Base-by-base conservation (phyloP, 37 sponge, comb jelly and placozoan genomes). In the Halisarca cf. caerulea region DNA sequence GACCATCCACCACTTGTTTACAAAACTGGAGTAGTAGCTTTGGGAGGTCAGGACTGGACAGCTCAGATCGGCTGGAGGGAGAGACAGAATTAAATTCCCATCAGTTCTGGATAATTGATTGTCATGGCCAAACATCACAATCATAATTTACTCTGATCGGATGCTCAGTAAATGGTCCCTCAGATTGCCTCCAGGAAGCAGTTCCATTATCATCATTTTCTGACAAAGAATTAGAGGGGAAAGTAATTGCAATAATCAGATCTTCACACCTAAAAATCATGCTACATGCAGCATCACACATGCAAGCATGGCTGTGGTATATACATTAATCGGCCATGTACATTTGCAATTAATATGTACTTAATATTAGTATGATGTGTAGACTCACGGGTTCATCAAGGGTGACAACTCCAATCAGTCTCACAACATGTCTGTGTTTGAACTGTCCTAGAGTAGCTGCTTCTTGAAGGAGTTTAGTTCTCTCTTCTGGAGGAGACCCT, bases 1-100 rank as follows among this genome's bases (percentile, higher is more conserved):
- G 39, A 5, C 82, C 82, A 36, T 60, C 62, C 42, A 62, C 82
- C 66, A 82, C 66, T 35, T 82, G 82, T 40, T 40, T 39, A 41
- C 77, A 74, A 39, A 74, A 74, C 77, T 74, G 77, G 18, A 74
- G 45, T 37, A 74, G 77, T 4, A 74, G 9, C 36, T 44, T 74
- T 2, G 77, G 77, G 24, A 74, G 77, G 77, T 74, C 45, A 23
- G 77, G 77, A 43, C 36, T 37, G 24, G 42, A 44, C 45, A 14
- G 39, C 24, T 36, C n/a, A 44, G 77, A 74, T 40, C 15, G 42
- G 6, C 45, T 74, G 77, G 35, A 68, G 69, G 35, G 34, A 34
- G 35, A 27, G 33, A n/a, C n/a, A n/a, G n/a, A n/a, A n/a, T n/a
- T n/a, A n/a, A n/a, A n/a, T n/a, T n/a, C n/a, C n/a, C n/a, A n/a